phyloP scores from a whole-genome alignment of 92 coral and sea anemone species.

The Zoanthus solanderi region DNA sequence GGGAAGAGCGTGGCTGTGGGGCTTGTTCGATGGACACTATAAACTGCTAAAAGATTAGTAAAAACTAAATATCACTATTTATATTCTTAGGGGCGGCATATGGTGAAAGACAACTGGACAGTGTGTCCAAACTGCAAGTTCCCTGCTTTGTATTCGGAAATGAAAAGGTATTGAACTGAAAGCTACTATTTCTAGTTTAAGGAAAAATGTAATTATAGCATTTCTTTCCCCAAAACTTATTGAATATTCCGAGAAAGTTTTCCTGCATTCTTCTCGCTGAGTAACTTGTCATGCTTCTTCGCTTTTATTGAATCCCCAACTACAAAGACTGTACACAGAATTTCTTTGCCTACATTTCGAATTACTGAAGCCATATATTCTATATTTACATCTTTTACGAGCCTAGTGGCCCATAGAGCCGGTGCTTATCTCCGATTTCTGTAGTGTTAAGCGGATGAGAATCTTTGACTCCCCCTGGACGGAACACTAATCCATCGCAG shows the following conservation, averaged over 20 bases:
- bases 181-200: not conserved
- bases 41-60: not conserved
- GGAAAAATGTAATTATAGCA: too few species aligned
- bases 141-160: conserved; percentile 95
- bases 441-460: too few species aligned
- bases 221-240: too few species aligned
- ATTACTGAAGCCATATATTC: not conserved
- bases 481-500: too few species aligned
- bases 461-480: too few species aligned
- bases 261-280: too few species aligned
- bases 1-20: too few species aligned
- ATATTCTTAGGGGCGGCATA: conserved; percentile 89
- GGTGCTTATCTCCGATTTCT: too few species aligned
- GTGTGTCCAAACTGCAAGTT: conserved; percentile 92
- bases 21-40: not conserved
- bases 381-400: too few species aligned
- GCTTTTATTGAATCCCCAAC: not conserved
- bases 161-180: conserved; percentile 70
- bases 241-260: too few species aligned
- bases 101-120: conserved; percentile 97
- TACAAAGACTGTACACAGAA: not conserved
- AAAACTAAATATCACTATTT: not conserved
- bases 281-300: not conserved
- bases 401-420: too few species aligned
- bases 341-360: not conserved